phyloP scores from a whole-genome alignment of 2,113 vertebrate species.

The Cochlearius cochlearius region DNA sequence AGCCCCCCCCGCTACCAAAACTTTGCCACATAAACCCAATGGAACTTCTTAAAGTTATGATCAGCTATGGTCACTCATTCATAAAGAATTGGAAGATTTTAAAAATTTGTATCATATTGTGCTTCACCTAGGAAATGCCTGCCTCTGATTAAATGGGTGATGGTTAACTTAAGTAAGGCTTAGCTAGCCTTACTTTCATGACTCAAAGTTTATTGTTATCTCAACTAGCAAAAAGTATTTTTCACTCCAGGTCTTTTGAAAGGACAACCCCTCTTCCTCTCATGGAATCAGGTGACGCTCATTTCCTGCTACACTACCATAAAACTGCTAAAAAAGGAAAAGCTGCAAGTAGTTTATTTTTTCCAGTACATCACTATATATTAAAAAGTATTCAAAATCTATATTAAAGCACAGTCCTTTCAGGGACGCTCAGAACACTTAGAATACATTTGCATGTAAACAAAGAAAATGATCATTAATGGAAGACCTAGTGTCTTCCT shows the following conservation, averaged over 20 bases:
- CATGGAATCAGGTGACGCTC: background rate
- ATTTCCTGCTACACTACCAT: background rate
- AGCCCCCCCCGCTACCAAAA: background rate
- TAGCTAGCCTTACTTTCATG: background rate
- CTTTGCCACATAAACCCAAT: background rate
- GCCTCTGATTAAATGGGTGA: background rate
- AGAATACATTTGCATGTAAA: background rate
- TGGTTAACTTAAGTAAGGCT: background rate
- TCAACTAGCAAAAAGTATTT: background rate
- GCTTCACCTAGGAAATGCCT: background rate
- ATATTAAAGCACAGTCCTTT: background rate
- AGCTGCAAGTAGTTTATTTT: background rate
- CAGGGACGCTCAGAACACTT: background rate
- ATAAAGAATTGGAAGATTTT: background rate
- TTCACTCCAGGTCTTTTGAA: background rate
- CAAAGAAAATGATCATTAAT: background rate
- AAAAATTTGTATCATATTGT: background rate
- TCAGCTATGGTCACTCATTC: background rate
- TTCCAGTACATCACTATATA: background rate
- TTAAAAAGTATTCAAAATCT: background rate
- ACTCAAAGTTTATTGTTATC: background rate
- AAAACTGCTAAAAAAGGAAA: background rate
- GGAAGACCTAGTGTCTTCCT: background rate
- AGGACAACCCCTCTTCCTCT: background rate
- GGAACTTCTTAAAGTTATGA: background rate